Evolutionary conservation across 2,113 vertebrate genomes (phyloP).

Genomic region (Sorex araneus): DNA sequence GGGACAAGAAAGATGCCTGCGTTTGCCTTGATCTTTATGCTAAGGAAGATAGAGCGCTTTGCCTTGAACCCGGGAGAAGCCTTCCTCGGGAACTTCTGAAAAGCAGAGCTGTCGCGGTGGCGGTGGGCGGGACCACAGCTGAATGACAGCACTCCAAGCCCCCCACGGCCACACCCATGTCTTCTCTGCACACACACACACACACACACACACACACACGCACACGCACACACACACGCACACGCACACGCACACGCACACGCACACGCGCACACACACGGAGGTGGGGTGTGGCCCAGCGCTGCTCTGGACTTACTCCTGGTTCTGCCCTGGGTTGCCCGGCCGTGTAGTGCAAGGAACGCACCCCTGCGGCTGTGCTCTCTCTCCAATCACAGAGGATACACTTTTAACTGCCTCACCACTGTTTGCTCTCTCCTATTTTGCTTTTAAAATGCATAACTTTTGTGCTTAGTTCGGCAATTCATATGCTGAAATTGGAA

Average conservation of each 20-base stretch:
- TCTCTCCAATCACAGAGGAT: too few relatives aligned
- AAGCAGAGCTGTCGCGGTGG: background rate
- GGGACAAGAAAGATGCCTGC: background rate
- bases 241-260: background rate
- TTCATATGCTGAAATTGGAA: too few relatives aligned
- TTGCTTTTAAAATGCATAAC: too few relatives aligned
- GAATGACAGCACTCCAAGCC: background rate
- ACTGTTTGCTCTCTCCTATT: too few relatives aligned
- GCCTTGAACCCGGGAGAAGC: background rate
- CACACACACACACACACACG: background rate
- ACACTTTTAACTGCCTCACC: too few relatives aligned
- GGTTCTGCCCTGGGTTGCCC: too few relatives aligned
- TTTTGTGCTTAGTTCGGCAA: too few relatives aligned
- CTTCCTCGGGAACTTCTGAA: background rate
- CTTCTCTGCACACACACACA: background rate
- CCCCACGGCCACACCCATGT: fast-evolving
- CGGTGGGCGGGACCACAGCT: background rate
- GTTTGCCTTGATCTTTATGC: background rate
- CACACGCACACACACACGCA: background rate
- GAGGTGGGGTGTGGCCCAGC: too few relatives aligned
- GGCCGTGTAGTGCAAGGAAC: too few relatives aligned
- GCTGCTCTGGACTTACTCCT: too few relatives aligned
- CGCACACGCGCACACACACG: background rate
- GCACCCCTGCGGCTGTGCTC: too few relatives aligned
- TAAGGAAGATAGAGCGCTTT: background rate